Evolutionary conservation across 92 coral and sea anemone species (phyloP).

Genomic region (Metridium senile): DNA sequence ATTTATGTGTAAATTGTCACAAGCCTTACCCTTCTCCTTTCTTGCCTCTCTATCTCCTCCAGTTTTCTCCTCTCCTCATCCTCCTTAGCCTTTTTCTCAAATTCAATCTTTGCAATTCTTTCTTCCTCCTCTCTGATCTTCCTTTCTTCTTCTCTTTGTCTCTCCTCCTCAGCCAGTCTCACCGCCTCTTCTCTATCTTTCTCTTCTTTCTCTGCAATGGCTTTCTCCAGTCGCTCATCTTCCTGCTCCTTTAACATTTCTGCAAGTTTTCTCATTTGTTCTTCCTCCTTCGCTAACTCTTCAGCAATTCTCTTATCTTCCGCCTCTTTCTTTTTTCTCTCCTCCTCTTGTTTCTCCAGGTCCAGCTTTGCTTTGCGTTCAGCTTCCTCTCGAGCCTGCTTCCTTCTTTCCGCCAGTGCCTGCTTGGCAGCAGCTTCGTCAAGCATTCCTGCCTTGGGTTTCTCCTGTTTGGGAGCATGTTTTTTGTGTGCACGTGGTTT

Average conservation of each 20-base stretch:
- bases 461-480: constrained; percentile 63
- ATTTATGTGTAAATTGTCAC: too few relatives aligned
- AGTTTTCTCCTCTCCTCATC: constrained; percentile 88
- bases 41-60: constrained; percentile 89
- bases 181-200: constrained; percentile 75
- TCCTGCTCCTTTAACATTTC: constrained; percentile 81
- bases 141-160: constrained; percentile 73
- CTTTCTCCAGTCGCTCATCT: constrained; percentile 70
- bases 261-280: constrained; percentile 75
- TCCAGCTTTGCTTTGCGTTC: constrained; percentile 94
- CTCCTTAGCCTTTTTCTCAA: constrained; percentile 71
- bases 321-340: constrained; percentile 79
- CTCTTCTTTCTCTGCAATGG: constrained; percentile 69
- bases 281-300: constrained; percentile 88
- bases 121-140: constrained; percentile 72
- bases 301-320: constrained; percentile 89
- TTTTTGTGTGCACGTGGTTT: constrained; percentile 49
- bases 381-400: constrained; percentile 94
- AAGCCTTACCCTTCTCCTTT: constrained; percentile 89
- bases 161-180: constrained; percentile 73
- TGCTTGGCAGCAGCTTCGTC: constrained; percentile 89
- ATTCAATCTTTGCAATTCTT: constrained; percentile 59
- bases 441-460: constrained; percentile 88
- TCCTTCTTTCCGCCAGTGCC: constrained; percentile 95
- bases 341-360: constrained; percentile 83